Percentiles rank a stretch among this genome's conserved stretches.
Conservation (phyloP, 2,113 vertebrate species). For the Okapia johnstoni region DNA sequence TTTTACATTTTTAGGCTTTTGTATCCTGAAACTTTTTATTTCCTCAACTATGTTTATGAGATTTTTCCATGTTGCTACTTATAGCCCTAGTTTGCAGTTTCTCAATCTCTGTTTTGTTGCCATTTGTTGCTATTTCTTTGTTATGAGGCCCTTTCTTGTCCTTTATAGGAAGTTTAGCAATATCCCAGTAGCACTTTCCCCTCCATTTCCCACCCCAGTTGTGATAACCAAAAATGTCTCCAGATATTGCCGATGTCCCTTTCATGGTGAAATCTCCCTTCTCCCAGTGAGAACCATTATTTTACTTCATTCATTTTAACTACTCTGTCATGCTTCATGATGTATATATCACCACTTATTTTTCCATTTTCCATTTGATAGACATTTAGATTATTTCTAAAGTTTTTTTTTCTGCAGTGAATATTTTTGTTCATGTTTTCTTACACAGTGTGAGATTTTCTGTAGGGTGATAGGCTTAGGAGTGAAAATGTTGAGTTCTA, state of each 20-base stretch:
- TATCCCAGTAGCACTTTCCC: background rate
- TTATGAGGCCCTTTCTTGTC: background rate
- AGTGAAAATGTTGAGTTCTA: conserved; percentile 23
- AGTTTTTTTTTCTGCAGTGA: background rate
- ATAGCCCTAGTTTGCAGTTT: background rate
- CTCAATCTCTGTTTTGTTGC: background rate
- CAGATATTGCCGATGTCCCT: background rate
- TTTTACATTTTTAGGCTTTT: conserved; percentile 29
- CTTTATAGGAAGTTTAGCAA: background rate
- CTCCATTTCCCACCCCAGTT: background rate
- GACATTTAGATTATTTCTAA: conserved; percentile 17
- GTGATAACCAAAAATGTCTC: background rate
- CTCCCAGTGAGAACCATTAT: background rate
- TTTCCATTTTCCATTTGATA: background rate
- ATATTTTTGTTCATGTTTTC: background rate
- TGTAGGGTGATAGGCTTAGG: background rate
- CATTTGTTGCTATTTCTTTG: conserved; percentile 8
- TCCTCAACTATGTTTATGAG: background rate
- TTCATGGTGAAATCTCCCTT: background rate
- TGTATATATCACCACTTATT: background rate
- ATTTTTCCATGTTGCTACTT: background rate
- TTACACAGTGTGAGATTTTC: background rate
- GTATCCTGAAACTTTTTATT: background rate
- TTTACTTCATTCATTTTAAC: conserved; percentile 27
- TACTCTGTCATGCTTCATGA: background rate